These are phyloP conservation scores for Sorex araneus DNA, from an alignment of 2,113 vertebrate genomes.

Conservation along the genomic window DNA sequence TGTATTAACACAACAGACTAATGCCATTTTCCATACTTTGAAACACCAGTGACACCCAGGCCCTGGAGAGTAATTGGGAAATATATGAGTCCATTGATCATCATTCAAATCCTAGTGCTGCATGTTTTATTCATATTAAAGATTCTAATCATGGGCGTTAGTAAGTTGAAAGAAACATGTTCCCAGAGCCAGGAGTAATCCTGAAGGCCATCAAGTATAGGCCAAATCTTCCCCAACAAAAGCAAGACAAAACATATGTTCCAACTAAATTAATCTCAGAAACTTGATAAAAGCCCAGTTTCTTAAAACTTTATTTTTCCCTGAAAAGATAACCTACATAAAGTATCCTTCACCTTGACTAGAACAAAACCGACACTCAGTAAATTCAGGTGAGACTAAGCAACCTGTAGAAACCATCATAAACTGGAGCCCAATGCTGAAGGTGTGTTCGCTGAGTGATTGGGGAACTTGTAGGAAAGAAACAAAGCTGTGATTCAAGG, in stretches of 20 bases:
- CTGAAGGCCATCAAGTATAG: too few relatives aligned
- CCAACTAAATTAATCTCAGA: constrained; percentile 33
- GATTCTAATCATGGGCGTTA: constrained; percentile 7
- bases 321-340: background rate
- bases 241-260: background rate
- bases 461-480: background rate
- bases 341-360: background rate
- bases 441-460: background rate
- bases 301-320: constrained; percentile 36
- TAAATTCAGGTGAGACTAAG: background rate
- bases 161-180: background rate
- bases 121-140: background rate
- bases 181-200: too few relatives aligned
- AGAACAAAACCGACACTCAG: background rate
- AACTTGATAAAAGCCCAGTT: constrained; percentile 1
- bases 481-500: background rate
- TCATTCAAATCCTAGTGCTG: background rate
- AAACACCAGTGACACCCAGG: background rate
- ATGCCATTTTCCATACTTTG: background rate
- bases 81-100: background rate
- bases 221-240: too few relatives aligned
- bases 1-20: background rate
- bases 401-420: background rate
- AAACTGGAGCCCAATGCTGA: background rate
- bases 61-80: background rate